phyloP scores from a whole-genome alignment of 2,113 vertebrate genomes.

The Herpetotheres cachinnans region DNA sequence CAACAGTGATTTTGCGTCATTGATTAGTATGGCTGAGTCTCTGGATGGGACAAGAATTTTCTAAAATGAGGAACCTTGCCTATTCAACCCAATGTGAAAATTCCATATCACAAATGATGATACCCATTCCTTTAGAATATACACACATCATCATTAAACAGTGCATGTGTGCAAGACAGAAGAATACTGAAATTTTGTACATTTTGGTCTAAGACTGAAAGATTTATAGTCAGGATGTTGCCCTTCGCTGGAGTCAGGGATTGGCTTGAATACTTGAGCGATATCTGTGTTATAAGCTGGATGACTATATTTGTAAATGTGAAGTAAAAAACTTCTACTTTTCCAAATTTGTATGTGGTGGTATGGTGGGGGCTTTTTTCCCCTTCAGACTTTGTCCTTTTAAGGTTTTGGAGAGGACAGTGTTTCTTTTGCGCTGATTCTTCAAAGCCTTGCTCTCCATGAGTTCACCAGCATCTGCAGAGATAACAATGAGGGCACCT shows the following conservation, averaged over 20 bases:
- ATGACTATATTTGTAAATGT: not conserved
- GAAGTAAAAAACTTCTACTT: not conserved
- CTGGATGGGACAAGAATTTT: not conserved
- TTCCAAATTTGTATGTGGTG: not conserved
- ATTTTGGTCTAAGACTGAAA: not conserved
- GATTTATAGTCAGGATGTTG: not conserved
- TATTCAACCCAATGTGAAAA: not conserved
- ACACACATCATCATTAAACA: not conserved
- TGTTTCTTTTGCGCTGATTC: not conserved
- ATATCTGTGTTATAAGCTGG: not conserved
- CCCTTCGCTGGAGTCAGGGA: not conserved
- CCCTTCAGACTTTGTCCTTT: not conserved
- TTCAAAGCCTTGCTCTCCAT: not conserved
- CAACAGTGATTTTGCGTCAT: fast-evolving
- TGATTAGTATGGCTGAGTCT: not conserved
- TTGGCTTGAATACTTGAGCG: not conserved
- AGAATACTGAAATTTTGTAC: not conserved
- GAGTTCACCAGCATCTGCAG: not conserved
- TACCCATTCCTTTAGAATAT: not conserved
- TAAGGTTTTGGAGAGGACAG: not conserved
- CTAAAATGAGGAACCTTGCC: not conserved
- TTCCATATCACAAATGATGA: not conserved
- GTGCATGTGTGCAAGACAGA: not conserved
- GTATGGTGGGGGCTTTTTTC: not conserved
- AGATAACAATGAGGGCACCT: not conserved